Conservation (phyloP, 2,113 vertebrate species). For the Nothoprocta pentlandii region DNA sequence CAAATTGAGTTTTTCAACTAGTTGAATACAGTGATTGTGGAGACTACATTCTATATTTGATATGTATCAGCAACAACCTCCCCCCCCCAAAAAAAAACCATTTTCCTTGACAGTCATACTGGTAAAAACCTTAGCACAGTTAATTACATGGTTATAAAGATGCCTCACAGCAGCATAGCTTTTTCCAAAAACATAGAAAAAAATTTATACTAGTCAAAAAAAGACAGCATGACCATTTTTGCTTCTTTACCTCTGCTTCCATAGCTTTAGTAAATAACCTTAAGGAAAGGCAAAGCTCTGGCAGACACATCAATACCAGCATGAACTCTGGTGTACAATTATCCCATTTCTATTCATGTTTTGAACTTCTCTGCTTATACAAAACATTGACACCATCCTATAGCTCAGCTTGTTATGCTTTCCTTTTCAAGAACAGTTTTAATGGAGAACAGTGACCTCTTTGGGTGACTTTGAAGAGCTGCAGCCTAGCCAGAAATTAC, state of each 20-base stretch:
- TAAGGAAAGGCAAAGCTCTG: neutral
- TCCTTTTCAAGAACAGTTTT: neutral
- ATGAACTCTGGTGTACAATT: neutral
- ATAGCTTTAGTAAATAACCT: neutral
- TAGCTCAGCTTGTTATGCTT: rapidly evolving
- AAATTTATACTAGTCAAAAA: neutral
- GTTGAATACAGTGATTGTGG: neutral
- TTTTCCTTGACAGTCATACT: neutral
- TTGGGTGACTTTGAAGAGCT: neutral
- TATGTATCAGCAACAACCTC: neutral
- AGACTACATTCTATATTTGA: neutral
- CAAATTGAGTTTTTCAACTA: neutral
- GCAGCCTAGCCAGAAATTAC: neutral
- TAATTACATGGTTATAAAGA: neutral
- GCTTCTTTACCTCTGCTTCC: neutral
- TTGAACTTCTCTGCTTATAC: neutral
- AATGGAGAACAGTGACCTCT: constrained; percentile 26
- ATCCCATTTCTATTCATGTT: neutral
- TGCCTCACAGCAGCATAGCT: neutral
- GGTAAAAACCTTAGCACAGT: neutral
- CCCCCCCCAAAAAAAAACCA: neutral
- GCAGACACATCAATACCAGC: neutral
- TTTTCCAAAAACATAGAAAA: neutral
- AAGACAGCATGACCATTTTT: neutral
- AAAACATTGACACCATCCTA: neutral